Percentiles rank a stretch among this genome's conserved stretches.
These are phyloP conservation scores for Eubasilissa splendida DNA, from an alignment of 2,888 invertebrate species.

Conservation along the genomic window DNA sequence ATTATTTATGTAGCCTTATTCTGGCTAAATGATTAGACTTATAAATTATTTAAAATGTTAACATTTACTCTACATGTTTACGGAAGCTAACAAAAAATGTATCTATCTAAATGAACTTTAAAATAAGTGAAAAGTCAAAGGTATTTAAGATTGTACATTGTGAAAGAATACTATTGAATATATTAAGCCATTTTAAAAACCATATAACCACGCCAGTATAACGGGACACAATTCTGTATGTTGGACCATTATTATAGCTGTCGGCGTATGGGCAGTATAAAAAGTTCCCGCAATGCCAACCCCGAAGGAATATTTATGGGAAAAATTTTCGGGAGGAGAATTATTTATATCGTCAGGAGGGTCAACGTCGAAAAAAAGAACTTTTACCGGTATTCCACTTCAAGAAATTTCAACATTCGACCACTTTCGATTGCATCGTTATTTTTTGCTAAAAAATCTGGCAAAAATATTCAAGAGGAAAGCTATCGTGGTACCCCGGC, in stretches of 20 bases:
- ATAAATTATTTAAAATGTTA: no score
- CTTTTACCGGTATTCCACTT: constrained; percentile 2
- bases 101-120: no score
- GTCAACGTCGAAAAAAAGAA: constrained; percentile 4
- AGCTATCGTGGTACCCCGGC: no score
- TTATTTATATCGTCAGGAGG: constrained; percentile 31
- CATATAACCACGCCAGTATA: background rate
- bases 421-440: background rate
- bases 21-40: no score
- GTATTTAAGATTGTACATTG: no score
- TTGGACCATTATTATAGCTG: constrained; percentile 20
- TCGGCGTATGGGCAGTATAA: constrained; percentile 26
- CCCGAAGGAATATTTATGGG: constrained; percentile 32
- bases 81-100: no score
- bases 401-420: background rate
- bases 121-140: no score
- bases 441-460: background rate
- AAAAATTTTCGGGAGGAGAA: constrained; percentile 20
- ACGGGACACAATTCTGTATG: background rate
- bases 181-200: background rate
- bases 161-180: background rate
- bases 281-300: constrained; percentile 12
- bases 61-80: no score
- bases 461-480: no score
- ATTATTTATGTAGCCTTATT: no score